A percentile compares a stretch with the other conserved stretches of the same genome.
Evolutionary conservation across 2,113 vertebrate genomes (phyloP).

Genomic region (Melozone crissalis): DNA sequence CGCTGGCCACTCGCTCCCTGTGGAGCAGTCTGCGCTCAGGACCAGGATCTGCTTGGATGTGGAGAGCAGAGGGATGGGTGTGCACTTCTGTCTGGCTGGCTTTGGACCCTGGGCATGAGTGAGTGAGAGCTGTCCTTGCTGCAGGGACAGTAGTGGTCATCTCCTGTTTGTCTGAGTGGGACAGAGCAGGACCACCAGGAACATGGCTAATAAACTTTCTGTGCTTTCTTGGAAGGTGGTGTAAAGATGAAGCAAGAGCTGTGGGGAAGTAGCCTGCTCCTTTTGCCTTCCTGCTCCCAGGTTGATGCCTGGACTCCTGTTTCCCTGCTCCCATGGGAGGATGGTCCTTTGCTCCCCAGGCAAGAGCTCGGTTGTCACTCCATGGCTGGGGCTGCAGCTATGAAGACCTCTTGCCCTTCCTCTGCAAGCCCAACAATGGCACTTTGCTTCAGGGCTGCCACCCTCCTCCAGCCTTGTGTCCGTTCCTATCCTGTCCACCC

Average conservation of each 20-base stretch:
- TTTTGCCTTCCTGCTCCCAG: not conserved
- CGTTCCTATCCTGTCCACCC: accelerated
- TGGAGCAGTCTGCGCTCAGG: not conserved
- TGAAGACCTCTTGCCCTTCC: not conserved
- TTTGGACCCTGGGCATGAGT: not conserved
- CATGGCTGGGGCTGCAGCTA: not conserved
- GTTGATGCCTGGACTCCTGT: not conserved
- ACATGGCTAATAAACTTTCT: not conserved
- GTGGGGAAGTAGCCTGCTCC: not conserved
- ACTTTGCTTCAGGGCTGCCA: not conserved
- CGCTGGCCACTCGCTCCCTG: not conserved
- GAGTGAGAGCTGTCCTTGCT: not conserved
- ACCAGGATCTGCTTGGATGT: not conserved
- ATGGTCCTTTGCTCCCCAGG: not conserved
- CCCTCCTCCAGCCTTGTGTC: accelerated
- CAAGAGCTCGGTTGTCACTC: not conserved
- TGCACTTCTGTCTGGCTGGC: accelerated
- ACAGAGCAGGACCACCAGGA: not conserved
- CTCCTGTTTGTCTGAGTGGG: not conserved
- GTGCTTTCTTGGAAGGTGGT: not conserved
- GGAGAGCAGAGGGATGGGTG: not conserved
- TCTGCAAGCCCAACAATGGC: not conserved
- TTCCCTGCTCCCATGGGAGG: not conserved
- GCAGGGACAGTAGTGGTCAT: not conserved
- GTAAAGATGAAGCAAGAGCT: not conserved